A percentile compares a stretch with the other conserved stretches of the same genome.
phyloP scores from a whole-genome alignment of 2,888 invertebrate species.

The Macaria liturata region DNA sequence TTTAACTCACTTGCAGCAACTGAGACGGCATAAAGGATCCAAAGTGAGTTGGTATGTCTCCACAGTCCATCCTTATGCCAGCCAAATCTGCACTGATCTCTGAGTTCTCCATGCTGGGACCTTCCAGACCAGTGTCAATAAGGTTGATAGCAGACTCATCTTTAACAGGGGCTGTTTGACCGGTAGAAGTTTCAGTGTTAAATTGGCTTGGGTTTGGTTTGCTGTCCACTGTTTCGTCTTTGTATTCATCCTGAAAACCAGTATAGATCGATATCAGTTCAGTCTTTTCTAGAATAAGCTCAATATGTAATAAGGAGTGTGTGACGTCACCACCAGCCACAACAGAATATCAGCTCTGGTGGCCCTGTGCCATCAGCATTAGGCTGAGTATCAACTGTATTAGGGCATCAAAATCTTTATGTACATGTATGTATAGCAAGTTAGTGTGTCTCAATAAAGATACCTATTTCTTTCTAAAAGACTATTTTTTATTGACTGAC shows the following conservation, averaged over 20 bases:
- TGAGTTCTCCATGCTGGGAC: conserved; percentile 32
- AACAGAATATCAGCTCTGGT: too few species aligned
- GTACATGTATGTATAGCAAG: too few species aligned
- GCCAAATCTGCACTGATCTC: conserved; percentile 65
- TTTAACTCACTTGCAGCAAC: conserved; percentile 63
- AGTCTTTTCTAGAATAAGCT: too few species aligned
- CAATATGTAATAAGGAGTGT: too few species aligned
- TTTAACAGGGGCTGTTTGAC: conserved; percentile 37
- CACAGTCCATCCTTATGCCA: conserved; percentile 63
- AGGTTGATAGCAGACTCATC: conserved; percentile 51
- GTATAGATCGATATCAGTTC: too few species aligned
- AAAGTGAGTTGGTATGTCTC: conserved; percentile 59
- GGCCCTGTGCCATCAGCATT: too few species aligned
- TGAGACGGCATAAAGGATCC: conserved; percentile 80
- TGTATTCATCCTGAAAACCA: conserved; percentile 83
- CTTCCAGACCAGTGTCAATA: conserved; percentile 59
- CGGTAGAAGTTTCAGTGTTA: conserved; percentile 8
- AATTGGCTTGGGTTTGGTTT: conserved; percentile 26
- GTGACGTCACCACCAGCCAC: too few species aligned
- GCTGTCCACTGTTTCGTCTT: conserved; percentile 69
- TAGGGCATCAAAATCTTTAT: too few species aligned
- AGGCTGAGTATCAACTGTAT: too few species aligned
- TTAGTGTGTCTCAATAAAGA: too few species aligned
- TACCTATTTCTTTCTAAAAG: too few species aligned
- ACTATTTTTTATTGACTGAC: too few species aligned